These are phyloP conservation scores for Spodoptera picta DNA, from an alignment of 2,888 invertebrate genomes.

Conservation along the genomic window DNA sequence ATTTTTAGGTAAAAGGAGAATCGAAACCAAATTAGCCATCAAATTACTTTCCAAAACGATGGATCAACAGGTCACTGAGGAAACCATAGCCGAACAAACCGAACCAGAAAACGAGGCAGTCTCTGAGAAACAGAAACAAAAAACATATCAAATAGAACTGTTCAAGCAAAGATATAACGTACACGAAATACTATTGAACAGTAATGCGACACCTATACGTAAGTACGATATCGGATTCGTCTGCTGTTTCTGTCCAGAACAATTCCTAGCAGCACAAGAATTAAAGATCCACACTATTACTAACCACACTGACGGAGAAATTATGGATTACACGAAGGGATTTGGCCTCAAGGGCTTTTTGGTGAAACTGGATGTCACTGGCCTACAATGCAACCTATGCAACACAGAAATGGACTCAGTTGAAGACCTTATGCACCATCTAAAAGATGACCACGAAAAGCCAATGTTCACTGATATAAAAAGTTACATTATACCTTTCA, in stretches of 20 bases:
- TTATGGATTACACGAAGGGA: constrained; percentile 61
- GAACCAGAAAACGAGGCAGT: neutral
- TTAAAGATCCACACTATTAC: constrained; percentile 69
- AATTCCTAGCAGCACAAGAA: constrained; percentile 62
- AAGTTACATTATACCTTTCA: constrained; percentile 69
- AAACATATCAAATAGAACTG: constrained; percentile 29
- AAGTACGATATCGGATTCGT: constrained; percentile 65
- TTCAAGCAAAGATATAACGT: constrained; percentile 60
- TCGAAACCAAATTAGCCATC: constrained; percentile 38
- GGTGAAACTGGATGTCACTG: constrained; percentile 72
- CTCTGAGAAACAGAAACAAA: constrained; percentile 25
- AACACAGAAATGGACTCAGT: constrained; percentile 26
- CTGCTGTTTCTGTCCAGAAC: constrained; percentile 68
- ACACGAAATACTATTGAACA: constrained; percentile 63
- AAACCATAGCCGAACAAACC: constrained; percentile 3
- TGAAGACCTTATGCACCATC: constrained; percentile 31
- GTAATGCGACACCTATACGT: constrained; percentile 75
- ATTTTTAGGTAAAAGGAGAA: constrained; percentile 43
- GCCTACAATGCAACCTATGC: constrained; percentile 49
- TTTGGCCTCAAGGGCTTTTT: constrained; percentile 54
- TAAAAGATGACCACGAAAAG: constrained; percentile 31
- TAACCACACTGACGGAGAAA: constrained; percentile 58
- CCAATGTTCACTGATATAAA: constrained; percentile 47
- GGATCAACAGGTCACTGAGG: constrained; percentile 3
- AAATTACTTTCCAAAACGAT: constrained; percentile 23